Conservation (phyloP, 2,888 invertebrate genomes). For the Geophilus truncorum region DNA sequence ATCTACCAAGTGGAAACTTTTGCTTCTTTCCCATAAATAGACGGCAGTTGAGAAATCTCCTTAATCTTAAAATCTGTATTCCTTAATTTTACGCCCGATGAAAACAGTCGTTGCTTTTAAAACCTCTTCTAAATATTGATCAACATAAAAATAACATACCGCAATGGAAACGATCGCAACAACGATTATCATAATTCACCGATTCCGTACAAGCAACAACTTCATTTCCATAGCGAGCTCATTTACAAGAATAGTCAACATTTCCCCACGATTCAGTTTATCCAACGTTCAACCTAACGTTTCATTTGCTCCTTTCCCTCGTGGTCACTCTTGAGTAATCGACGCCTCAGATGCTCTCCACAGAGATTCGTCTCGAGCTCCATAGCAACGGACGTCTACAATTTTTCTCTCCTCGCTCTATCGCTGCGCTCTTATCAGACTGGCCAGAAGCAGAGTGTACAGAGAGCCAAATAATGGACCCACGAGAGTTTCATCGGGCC, state of each 20-base stretch:
- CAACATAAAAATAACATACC: slow-evolving; percentile 8
- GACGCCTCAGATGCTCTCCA: slow-evolving; percentile 17
- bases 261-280: background rate
- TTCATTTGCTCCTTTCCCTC: slow-evolving; percentile 1
- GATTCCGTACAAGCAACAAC: background rate
- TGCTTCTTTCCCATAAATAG: slow-evolving; percentile 3
- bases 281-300: background rate
- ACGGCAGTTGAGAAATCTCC: background rate
- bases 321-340: slow-evolving; percentile 5
- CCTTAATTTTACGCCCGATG: slow-evolving; percentile 12
- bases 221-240: slow-evolving; percentile 18
- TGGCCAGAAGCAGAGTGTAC: slow-evolving; percentile 14
- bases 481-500: background rate
- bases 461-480: slow-evolving; percentile 3
- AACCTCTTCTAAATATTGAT: slow-evolving; percentile 12
- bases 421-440: background rate
- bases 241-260: background rate
- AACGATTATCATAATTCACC: slow-evolving; percentile 12
- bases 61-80: slow-evolving; percentile 17
- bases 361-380: slow-evolving; percentile 4
- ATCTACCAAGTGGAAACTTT: slow-evolving; percentile 25
- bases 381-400: slow-evolving; percentile 21
- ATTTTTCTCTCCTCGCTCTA: background rate
- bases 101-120: slow-evolving; percentile 4
- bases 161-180: background rate